Conservation (phyloP, 1,140 invertebrate genomes). For the Archivesica marissinica region DNA sequence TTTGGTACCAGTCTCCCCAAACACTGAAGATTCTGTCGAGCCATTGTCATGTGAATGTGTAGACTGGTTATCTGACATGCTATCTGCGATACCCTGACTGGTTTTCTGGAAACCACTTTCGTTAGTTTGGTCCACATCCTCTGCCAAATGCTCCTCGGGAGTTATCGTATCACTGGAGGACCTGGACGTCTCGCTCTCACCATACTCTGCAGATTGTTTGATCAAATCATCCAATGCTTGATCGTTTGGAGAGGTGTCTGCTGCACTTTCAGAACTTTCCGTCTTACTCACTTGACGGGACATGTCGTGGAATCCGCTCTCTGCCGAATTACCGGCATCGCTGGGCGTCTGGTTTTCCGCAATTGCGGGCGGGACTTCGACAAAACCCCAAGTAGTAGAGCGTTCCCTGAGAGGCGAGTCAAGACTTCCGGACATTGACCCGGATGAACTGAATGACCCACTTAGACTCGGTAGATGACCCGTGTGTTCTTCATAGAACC, state of each 20-base stretch:
- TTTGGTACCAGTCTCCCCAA: slow-evolving; percentile 14
- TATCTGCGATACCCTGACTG: slow-evolving; percentile 29
- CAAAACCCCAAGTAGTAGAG: slow-evolving; percentile 62
- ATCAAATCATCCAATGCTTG: slow-evolving; percentile 52
- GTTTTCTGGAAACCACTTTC: background rate
- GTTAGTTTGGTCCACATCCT: background rate
- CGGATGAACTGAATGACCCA: slow-evolving; percentile 37
- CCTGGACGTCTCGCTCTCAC: slow-evolving; percentile 42
- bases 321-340: slow-evolving; percentile 75
- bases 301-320: slow-evolving; percentile 78
- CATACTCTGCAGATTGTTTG: slow-evolving; percentile 32
- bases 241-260: slow-evolving; percentile 59
- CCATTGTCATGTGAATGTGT: slow-evolving; percentile 27
- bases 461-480: slow-evolving; percentile 22
- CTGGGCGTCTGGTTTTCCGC: slow-evolving; percentile 65
- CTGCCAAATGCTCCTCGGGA: slow-evolving; percentile 17
- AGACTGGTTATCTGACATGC: slow-evolving; percentile 3
- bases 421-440: background rate
- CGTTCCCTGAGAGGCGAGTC: slow-evolving; percentile 64
- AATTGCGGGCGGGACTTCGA: slow-evolving; percentile 62
- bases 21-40: slow-evolving; percentile 41
- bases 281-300: slow-evolving; percentile 80
- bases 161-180: slow-evolving; percentile 61
- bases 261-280: slow-evolving; percentile 74
- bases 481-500: slow-evolving; percentile 61